phyloP scores from a whole-genome alignment of 2,888 invertebrate genomes.

The Drosophila melanosoma region DNA sequence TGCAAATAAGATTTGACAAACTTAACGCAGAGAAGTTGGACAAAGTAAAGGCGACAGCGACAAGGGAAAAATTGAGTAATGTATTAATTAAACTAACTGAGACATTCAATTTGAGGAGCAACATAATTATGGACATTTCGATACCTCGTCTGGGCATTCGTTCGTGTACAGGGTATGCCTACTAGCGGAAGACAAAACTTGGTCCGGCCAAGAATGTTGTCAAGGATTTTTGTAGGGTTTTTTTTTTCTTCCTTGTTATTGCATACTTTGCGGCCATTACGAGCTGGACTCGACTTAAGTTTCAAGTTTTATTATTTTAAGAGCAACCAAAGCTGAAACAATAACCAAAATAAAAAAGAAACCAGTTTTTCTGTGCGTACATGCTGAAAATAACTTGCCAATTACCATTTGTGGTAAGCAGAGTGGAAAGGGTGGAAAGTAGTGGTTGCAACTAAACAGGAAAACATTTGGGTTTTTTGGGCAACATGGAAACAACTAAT shows the following conservation, averaged over 20 bases:
- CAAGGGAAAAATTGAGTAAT: not conserved
- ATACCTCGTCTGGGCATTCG: not conserved
- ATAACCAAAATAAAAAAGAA: conserved; percentile 17
- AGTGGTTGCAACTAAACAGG: not conserved
- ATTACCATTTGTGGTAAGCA: conserved; percentile 26
- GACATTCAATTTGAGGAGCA: not conserved
- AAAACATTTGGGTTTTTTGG: not conserved
- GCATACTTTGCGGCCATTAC: conserved; percentile 72
- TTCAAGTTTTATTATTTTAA: conserved; percentile 62
- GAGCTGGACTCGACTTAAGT: conserved; percentile 38
- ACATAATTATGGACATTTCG: not conserved
- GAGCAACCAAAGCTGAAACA: conserved; percentile 6
- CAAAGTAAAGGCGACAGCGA: not conserved
- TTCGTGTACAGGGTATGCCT: not conserved
- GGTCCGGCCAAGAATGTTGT: conserved; percentile 29
- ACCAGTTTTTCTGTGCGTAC: conserved; percentile 10
- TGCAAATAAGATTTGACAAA: not conserved
- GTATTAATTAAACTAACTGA: not conserved
- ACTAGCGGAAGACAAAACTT: conserved; percentile 3
- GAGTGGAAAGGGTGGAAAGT: not conserved
- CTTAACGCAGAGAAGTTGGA: no score
- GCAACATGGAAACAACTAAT: conserved; percentile 26
- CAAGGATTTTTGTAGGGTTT: conserved; percentile 35
- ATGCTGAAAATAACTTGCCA: conserved; percentile 41
- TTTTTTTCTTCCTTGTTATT: conserved; percentile 48